A percentile compares a stretch with the other conserved stretches of the same genome.
These are phyloP conservation scores for Cotesia chilonis DNA, from an alignment of 1,140 invertebrate genomes.

Conservation along the genomic window DNA sequence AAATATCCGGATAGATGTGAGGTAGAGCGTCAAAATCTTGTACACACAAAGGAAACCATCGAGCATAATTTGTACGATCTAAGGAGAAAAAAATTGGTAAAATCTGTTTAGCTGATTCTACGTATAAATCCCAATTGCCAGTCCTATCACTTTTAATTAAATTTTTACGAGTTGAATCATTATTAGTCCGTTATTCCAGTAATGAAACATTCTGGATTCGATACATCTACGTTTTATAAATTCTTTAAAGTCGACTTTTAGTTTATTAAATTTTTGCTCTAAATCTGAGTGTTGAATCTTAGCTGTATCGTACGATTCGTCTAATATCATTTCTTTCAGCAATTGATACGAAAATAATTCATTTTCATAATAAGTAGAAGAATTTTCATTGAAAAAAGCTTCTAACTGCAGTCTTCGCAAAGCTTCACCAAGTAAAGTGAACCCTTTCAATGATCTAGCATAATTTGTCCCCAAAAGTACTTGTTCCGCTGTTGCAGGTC, in stretches of 20 bases:
- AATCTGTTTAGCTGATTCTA: slow-evolving; percentile 24
- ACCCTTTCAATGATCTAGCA: slow-evolving; percentile 31
- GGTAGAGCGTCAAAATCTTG: slow-evolving; percentile 22
- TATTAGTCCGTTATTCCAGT: slow-evolving; percentile 21
- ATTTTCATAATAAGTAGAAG: slow-evolving; percentile 19
- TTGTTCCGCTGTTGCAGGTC: slow-evolving; percentile 28
- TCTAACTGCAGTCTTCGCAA: slow-evolving; percentile 32
- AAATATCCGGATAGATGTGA: slow-evolving; percentile 18
- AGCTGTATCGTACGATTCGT: slow-evolving; percentile 17
- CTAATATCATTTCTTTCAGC: slow-evolving; percentile 17
- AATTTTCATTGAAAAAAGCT: slow-evolving; percentile 28
- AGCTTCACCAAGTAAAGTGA: slow-evolving; percentile 28
- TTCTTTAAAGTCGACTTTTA: slow-evolving; percentile 12
- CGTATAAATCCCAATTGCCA: slow-evolving; percentile 37
- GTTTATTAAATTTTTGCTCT: background rate
- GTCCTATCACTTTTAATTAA: slow-evolving; percentile 32
- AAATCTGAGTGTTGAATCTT: background rate
- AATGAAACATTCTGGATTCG: slow-evolving; percentile 24
- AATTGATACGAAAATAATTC: background rate
- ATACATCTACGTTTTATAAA: slow-evolving; percentile 27
- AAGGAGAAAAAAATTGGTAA: slow-evolving; percentile 35
- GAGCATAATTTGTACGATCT: slow-evolving; percentile 35
- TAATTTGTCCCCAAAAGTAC: slow-evolving; percentile 32
- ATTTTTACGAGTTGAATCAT: slow-evolving; percentile 31
- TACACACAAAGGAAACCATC: slow-evolving; percentile 32